These are phyloP conservation scores for Donacobius atricapilla DNA, from an alignment of 2,113 vertebrate genomes.

Conservation along the genomic window DNA sequence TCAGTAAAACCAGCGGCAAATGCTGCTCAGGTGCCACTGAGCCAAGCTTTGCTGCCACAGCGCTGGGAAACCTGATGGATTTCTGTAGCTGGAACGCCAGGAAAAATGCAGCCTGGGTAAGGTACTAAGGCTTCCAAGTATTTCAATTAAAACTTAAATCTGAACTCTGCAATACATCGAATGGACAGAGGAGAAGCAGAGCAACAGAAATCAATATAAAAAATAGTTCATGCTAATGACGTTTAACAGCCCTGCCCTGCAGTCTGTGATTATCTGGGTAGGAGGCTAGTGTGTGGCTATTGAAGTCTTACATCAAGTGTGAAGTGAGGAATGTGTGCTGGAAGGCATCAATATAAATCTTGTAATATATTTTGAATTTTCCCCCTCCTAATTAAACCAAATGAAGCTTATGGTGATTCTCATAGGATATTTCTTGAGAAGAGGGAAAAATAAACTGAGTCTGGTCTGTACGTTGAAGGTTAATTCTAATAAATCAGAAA, in stretches of 20 bases:
- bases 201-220: conserved; percentile 24
- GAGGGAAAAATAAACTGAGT: neutral
- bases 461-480: neutral
- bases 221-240: conserved; percentile 32
- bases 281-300: neutral
- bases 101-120: neutral
- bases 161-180: neutral
- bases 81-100: neutral
- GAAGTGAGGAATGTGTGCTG: conserved; percentile 19
- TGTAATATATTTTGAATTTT: neutral
- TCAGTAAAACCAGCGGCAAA: neutral
- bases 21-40: neutral
- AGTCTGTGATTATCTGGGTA: neutral
- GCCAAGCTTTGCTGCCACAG: neutral
- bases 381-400: neutral
- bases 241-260: neutral
- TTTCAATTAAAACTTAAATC: conserved; percentile 37
- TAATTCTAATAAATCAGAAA: conserved; percentile 59
- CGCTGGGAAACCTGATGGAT: neutral
- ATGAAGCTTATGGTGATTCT: neutral
- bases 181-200: neutral
- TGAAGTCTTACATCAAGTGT: neutral
- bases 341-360: conserved; percentile 5
- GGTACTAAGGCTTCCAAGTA: neutral
- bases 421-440: neutral